These are phyloP conservation scores for Paradoxurus hermaphroditus DNA, from an alignment of 2,113 vertebrate genomes.

Conservation along the genomic window DNA sequence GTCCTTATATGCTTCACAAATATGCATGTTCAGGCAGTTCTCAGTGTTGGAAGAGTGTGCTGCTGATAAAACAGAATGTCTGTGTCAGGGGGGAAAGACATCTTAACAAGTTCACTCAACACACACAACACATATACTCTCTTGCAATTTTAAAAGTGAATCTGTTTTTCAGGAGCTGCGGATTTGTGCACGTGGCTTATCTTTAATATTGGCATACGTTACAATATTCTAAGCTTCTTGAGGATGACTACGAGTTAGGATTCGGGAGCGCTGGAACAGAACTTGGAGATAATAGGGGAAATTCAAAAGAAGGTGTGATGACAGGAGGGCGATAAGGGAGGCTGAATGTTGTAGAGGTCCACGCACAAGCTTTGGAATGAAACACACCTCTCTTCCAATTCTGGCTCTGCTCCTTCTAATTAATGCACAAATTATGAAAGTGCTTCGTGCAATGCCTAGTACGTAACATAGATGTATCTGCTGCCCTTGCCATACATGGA, in stretches of 20 bases:
- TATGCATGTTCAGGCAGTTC: not conserved
- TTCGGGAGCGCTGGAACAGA: not conserved
- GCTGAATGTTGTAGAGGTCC: not conserved
- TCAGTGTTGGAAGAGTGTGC: not conserved
- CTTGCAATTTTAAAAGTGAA: not conserved
- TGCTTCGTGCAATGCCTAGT: not conserved
- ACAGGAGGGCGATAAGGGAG: not conserved
- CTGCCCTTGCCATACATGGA: not conserved
- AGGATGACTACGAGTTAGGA: not conserved
- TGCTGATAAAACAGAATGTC: not conserved
- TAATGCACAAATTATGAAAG: not conserved
- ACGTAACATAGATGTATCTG: not conserved
- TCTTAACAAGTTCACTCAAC: not conserved
- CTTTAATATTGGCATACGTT: not conserved
- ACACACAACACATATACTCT: not conserved
- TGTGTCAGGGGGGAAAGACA: not conserved
- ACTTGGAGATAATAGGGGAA: not conserved
- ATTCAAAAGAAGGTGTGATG: not conserved
- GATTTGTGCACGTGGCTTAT: slow-evolving; percentile 46
- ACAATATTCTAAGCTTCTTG: not conserved
- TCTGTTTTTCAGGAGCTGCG: not conserved
- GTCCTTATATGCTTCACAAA: not conserved
- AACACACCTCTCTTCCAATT: not conserved
- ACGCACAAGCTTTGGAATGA: not conserved
- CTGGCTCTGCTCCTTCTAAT: not conserved